phyloP scores from a whole-genome alignment of 2,113 vertebrate genomes.

The Brachionichthys hirsutus region DNA sequence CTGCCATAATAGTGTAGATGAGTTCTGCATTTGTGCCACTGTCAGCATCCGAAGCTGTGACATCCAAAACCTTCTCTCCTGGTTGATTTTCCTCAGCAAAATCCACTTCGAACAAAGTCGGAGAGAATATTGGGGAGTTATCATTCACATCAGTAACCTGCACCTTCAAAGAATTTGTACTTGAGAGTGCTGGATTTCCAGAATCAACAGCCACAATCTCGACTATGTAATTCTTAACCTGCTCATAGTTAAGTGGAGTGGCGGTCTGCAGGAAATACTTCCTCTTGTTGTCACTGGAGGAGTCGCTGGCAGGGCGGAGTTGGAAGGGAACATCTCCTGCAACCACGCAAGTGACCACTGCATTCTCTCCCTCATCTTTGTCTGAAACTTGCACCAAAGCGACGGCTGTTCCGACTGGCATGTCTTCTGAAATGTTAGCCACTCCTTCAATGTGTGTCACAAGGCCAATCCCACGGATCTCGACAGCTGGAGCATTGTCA shows the following conservation, averaged over 20 bases:
- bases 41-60: conserved; percentile 90
- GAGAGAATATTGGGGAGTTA: conserved; percentile 92
- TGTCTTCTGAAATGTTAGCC: conserved; percentile 96
- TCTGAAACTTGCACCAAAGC: conserved; percentile 98
- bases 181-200: conserved; percentile 95
- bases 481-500: conserved; percentile 93
- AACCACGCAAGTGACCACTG: conserved; percentile 96
- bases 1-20: conserved; percentile 86
- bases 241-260: conserved; percentile 90
- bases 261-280: conserved; percentile 99
- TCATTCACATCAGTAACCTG: conserved; percentile 96
- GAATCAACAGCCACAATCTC: conserved; percentile 96
- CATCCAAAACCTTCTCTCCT: conserved; percentile 88
- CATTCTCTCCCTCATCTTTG: conserved; percentile 94
- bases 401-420: conserved; percentile 92
- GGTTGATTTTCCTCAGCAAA: conserved; percentile 94
- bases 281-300: conserved; percentile 93
- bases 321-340: conserved; percentile 96
- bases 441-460: conserved; percentile 94
- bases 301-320: conserved; percentile 91
- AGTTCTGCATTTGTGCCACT: conserved; percentile 93
- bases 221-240: conserved; percentile 89
- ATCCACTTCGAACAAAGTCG: conserved; percentile 88
- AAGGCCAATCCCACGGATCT: conserved; percentile 94
- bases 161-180: conserved; percentile 96